Evolutionary conservation across 2,888 invertebrate species (phyloP), one percentile per base, ranked within the genome.

Genomic region (Euzetes globulus): DNA sequence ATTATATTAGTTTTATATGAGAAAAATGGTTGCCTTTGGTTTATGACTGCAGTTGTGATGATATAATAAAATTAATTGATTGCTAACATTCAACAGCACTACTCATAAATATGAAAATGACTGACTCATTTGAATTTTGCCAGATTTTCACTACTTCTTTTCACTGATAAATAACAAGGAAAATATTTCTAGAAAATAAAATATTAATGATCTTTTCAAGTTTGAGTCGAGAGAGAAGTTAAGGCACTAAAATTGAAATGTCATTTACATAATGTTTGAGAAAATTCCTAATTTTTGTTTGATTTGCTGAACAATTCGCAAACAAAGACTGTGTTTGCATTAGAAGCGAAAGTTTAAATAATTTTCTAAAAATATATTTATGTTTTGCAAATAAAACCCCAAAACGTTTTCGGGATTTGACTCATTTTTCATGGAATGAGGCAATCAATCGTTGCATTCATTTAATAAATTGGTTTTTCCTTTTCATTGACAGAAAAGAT

Each of bases 31-130:
- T 55, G 55, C 55, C 55, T 55, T 55, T 13, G 13, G 55, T 55
- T 55, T 13, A 25, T 22, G 25, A 25, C 25, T 11, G 22, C 55
- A 55, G 22, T 13, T 22, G 19, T 55, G 55, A 55, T 55, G 22
- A 55, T 55, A 55, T 55, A 55, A 55, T 55, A 55, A 22, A 55
- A 55, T 55, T 55, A 55, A 55, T 55, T 55, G 55, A 55, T 55
- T 55, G 55, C 55, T 55, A 55, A 55, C 55, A 55, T 55, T 55
- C 55, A 55, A 25, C 55, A 25, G 22, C 22, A 55, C 22, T 25
- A 55, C 11, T 25, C 3, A 55, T 55, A 55, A 55, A 55, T 55
- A 17, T 22, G 15, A 11, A 19, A 55, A 55, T 22, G n/a, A 55
- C 55, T 22, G 55, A 55, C 13, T 22, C 22, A 25, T 55, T 55